Base-by-base conservation (phyloP, 1,140 invertebrate species). In the Lycorma delicatula region DNA sequence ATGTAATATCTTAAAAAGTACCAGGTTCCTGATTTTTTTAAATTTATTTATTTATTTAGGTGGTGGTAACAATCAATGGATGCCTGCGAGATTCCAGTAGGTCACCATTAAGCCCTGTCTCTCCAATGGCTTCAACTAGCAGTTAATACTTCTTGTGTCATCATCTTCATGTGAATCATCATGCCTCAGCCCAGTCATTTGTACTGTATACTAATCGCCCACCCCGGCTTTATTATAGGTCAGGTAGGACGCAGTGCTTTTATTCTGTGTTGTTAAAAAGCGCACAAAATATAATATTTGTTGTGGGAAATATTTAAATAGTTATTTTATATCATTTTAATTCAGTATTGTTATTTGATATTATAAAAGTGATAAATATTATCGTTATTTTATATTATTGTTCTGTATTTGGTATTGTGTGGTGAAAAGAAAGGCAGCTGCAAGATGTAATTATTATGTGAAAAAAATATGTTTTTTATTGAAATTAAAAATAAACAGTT, bases 1-100 rank as follows among this genome's bases (percentile, higher is more conserved):
- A 49, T 49, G n/a, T n/a, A n/a, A n/a, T n/a, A n/a, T n/a, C n/a
- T n/a, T n/a, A n/a, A n/a, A n/a, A n/a, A n/a, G n/a, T n/a, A n/a
- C n/a, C n/a, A n/a, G n/a, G n/a, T n/a, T n/a, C n/a, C n/a, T n/a
- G n/a, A n/a, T n/a, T n/a, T n/a, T n/a, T n/a, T n/a, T n/a, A n/a
- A n/a, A n/a, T 29, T 38, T 36, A 23, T 7, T 36, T 36, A 36
- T 36, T 55, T 47, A 3, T 58, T 6, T 36, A 64, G 63, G 63
- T 94, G 68, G 85, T 94, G 61, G 85, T 94, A 65, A 95, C 91
- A 56, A 74, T 96, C 69, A 93, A 93, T 63, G 92, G 92, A 25
- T 91, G 89, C 73, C 79, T 89, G 63, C 79, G 87, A 57, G 87
- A 90, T 71, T 85, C 85, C 58, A 83, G 82, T 56, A 83, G 87